Evolutionary conservation across 2,797 vertebrate genomes (phyloP).

Genomic region (Chelmon rostratus): DNA sequence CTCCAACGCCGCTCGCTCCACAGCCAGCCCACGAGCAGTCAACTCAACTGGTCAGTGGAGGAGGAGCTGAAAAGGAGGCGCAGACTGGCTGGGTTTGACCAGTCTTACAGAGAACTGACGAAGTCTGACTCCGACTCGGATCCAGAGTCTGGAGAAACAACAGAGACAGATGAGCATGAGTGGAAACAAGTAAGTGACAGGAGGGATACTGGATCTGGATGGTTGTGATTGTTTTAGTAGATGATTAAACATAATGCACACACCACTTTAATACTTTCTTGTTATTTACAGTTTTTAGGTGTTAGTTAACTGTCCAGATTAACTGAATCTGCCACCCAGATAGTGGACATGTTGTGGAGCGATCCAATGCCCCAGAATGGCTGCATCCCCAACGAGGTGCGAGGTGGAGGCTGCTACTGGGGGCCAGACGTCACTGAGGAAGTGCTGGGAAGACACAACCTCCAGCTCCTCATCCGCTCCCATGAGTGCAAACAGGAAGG

Average conservation of each 20-base stretch:
- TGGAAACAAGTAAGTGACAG: slow-evolving; percentile 74
- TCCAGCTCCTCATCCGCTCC: slow-evolving; percentile 94
- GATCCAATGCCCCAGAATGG: slow-evolving; percentile 93
- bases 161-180: slow-evolving; percentile 84
- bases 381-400: slow-evolving; percentile 89
- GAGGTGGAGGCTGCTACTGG: slow-evolving; percentile 95
- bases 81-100: slow-evolving; percentile 80
- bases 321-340: slow-evolving; percentile 66
- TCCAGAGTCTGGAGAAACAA: slow-evolving; percentile 63
- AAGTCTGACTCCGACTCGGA: slow-evolving; percentile 61
- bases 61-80: slow-evolving; percentile 86
- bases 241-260: not conserved
- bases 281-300: not conserved
- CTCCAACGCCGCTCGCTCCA: slow-evolving; percentile 73
- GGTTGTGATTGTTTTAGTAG: not conserved
- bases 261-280: not conserved
- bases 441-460: slow-evolving; percentile 87
- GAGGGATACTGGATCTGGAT: not conserved
- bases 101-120: slow-evolving; percentile 53
- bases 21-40: slow-evolving; percentile 51
- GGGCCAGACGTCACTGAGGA: slow-evolving; percentile 91
- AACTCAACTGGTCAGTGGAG: slow-evolving; percentile 79
- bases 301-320: not conserved
- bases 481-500: slow-evolving; percentile 97
- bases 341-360: slow-evolving; percentile 94